Evolutionary conservation across 2,888 invertebrate genomes (phyloP), one percentile per base, ranked within the genome.

Genomic region (Hipparchia semele): DNA sequence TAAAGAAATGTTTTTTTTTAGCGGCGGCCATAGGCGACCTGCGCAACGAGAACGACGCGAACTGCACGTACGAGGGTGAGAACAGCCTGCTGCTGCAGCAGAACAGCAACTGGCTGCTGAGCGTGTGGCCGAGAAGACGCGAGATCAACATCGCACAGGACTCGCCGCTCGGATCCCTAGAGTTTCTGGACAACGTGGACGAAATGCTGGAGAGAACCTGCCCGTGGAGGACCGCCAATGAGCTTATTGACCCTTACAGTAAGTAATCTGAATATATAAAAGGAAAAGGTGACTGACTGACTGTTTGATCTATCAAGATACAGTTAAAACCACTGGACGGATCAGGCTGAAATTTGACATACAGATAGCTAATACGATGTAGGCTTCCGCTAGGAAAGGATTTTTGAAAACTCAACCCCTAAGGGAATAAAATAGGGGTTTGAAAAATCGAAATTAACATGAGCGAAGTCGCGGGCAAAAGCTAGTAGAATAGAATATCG

Each of bases 1-100:
- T 23, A 23, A 23, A 23, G 33, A 2, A 5, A 8, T n/a, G 6
- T 9, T n/a, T 46, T 49, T 13, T n/a, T 53, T 13, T 82, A 97
- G 97, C 96, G 56, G 90, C 97, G 49, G 95, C 96, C 13, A 90
- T 98, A 69, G 97, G 97, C 64, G 96, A 96, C 9, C 86, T 98
- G 0, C 95, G 97, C 61, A 95, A 96, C 85, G 96, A 97, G 83
- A 96, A 97, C 86, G 98, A 98, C 86, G 97, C 98, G 0, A 97
- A 97, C 89, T 96, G 97, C 83, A 98, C 97, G 0, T 98, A 98
- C 84, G 98, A 98, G 89, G 98, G 98, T 0, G 98, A 98, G 92
- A 98, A 98, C 92, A 97, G 98, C 83, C 96, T 98, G 0, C 91
- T 98, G 12, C 95, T 98, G 70, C 98, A 98, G 88, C 98, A 98